A percentile compares a stretch with the other conserved stretches of the same genome.
phyloP scores from a whole-genome alignment of 2,113 vertebrate species.

The Megaleporinus macrocephalus region DNA sequence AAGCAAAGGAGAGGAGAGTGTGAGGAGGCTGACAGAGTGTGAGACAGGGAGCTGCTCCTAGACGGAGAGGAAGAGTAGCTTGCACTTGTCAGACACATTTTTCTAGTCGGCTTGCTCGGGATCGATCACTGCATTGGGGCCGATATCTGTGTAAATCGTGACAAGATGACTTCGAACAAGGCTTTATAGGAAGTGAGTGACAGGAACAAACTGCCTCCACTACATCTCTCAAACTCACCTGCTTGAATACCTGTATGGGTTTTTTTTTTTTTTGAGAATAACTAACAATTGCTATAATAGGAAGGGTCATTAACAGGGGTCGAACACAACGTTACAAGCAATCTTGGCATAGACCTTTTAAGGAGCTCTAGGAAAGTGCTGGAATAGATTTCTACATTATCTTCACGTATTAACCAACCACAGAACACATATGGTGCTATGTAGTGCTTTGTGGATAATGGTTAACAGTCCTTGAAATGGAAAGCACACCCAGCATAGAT shows the following conservation, averaged over 20 bases:
- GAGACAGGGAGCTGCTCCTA: slow-evolving; percentile 52
- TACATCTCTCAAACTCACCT: slow-evolving; percentile 8
- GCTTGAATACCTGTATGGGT: neutral
- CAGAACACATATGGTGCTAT: neutral
- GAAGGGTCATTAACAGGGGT: neutral
- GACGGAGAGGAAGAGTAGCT: slow-evolving; percentile 50
- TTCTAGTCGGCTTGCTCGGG: slow-evolving; percentile 57
- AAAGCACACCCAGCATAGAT: neutral
- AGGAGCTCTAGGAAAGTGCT: neutral
- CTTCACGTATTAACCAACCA: neutral
- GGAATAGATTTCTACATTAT: neutral
- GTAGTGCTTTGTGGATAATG: neutral
- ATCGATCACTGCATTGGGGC: slow-evolving; percentile 58
- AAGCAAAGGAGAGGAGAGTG: neutral
- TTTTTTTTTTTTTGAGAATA: neutral
- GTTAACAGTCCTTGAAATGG: neutral
- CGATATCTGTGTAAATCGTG: slow-evolving; percentile 58
- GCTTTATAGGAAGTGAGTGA: slow-evolving; percentile 53
- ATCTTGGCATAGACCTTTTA: neutral
- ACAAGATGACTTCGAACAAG: slow-evolving; percentile 51
- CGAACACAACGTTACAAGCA: neutral
- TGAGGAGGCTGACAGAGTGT: slow-evolving; percentile 40
- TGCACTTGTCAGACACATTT: slow-evolving; percentile 66
- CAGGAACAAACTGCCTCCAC: slow-evolving; percentile 19
- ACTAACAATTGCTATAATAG: neutral